phyloP scores from a whole-genome alignment of 1,140 invertebrate genomes.

The Platyscapa corneri region DNA sequence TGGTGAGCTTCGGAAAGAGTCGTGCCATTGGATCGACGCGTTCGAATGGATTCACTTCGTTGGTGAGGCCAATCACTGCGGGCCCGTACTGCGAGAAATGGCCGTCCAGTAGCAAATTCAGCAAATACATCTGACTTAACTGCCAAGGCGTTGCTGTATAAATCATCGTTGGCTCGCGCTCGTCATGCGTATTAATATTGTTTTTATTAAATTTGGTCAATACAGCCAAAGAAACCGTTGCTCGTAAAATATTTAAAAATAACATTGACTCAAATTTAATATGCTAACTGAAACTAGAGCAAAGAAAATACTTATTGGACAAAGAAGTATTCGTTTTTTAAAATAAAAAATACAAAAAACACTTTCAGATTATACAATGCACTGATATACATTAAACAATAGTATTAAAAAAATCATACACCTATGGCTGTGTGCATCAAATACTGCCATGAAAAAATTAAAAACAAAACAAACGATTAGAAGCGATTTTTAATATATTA shows the following conservation, averaged over 20 bases:
- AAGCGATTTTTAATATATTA: too few relatives aligned
- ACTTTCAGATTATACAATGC: too few relatives aligned
- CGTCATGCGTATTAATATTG: not conserved
- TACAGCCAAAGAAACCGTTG: not conserved
- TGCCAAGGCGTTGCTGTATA: conserved; percentile 25
- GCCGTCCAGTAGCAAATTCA: conserved; percentile 77
- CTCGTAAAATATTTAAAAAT: not conserved
- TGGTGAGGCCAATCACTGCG: conserved; percentile 74
- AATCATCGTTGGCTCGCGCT: not conserved
- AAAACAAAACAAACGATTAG: too few relatives aligned
- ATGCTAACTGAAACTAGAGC: too few relatives aligned
- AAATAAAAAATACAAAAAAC: too few relatives aligned
- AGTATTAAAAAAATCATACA: too few relatives aligned
- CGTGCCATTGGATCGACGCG: conserved; percentile 76
- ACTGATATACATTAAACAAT: too few relatives aligned
- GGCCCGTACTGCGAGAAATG: conserved; percentile 83
- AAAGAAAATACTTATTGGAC: too few relatives aligned
- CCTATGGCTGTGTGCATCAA: too few relatives aligned
- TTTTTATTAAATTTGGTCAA: not conserved
- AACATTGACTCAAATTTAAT: too few relatives aligned
- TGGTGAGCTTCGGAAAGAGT: conserved; percentile 87
- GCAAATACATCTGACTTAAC: conserved; percentile 74
- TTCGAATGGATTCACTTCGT: conserved; percentile 62
- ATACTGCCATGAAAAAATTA: too few relatives aligned
- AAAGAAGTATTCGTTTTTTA: too few relatives aligned